Evolutionary conservation across 2,113 vertebrate genomes (phyloP).

Genomic region (Malaclemys terrapin): DNA sequence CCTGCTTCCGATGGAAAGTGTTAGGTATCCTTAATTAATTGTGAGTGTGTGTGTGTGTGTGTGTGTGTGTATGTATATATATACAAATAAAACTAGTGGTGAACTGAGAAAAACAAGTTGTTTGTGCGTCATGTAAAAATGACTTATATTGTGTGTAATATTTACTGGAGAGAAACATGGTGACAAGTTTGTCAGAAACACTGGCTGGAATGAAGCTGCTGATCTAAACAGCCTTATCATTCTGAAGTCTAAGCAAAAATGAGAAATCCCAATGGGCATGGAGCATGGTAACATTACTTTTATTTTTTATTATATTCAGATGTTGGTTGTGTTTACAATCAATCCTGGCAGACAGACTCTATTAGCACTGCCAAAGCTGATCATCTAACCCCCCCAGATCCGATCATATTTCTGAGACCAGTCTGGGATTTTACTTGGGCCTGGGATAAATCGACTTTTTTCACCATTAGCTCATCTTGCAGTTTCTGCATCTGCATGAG

Average conservation of each 20-base stretch:
- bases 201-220: conserved; percentile 64
- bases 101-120: conserved; percentile 63
- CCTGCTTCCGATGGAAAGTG: neutral
- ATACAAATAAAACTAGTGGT: conserved; percentile 40
- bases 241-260: conserved; percentile 62
- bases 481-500: neutral
- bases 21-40: conserved; percentile 1
- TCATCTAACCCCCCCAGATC: conserved; percentile 46
- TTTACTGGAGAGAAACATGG: conserved; percentile 67
- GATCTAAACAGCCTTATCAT: conserved; percentile 65
- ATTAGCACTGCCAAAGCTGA: conserved; percentile 52
- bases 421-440: conserved; percentile 48
- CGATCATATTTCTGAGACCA: conserved; percentile 58
- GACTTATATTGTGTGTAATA: conserved; percentile 43
- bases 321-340: conserved; percentile 67
- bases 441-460: conserved; percentile 38
- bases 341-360: conserved; percentile 51
- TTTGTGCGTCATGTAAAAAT: conserved; percentile 41
- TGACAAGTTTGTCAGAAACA: conserved; percentile 66
- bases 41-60: neutral
- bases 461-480: neutral
- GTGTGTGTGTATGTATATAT: neutral
- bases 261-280: conserved; percentile 54
- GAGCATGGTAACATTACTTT: conserved; percentile 54
- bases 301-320: conserved; percentile 67